These are phyloP conservation scores for Laodelphax striatellus DNA, from an alignment of 1,140 invertebrate species.

Conservation along the genomic window DNA sequence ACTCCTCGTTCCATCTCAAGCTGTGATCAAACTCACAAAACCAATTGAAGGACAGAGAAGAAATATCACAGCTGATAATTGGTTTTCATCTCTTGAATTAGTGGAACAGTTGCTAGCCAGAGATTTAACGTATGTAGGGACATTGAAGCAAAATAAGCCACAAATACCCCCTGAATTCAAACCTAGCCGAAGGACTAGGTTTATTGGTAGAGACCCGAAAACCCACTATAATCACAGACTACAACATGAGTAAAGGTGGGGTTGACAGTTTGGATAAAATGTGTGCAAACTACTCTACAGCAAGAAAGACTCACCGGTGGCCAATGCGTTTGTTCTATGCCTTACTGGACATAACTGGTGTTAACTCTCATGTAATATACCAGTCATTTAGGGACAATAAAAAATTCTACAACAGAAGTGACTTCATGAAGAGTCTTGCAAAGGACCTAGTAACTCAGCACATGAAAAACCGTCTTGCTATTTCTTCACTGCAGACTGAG, in stretches of 20 bases:
- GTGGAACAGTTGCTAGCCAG: conserved; percentile 25
- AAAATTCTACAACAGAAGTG: neutral
- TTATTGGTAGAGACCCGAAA: conserved; percentile 25
- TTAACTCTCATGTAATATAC: conserved; percentile 22
- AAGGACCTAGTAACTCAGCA: conserved; percentile 14
- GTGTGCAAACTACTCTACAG: conserved; percentile 26
- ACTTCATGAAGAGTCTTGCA: conserved; percentile 15
- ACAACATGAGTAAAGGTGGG: conserved; percentile 33
- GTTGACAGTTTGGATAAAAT: conserved; percentile 31
- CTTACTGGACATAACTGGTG: conserved; percentile 27
- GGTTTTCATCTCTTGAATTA: conserved; percentile 30
- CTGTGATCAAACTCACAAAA: conserved; percentile 25
- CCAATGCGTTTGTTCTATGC: conserved; percentile 30
- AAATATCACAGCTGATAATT: conserved; percentile 31
- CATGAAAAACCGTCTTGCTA: conserved; percentile 10
- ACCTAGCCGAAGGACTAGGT: conserved; percentile 3
- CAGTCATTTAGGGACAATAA: conserved; percentile 16
- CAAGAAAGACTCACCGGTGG: conserved; percentile 29
- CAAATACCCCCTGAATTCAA: conserved; percentile 27
- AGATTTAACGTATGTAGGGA: conserved; percentile 29
- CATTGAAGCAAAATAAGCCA: conserved; percentile 34
- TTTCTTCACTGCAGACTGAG: conserved; percentile 4
- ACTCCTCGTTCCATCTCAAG: conserved; percentile 21
- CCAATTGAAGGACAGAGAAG: conserved; percentile 25
- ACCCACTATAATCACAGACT: conserved; percentile 26